Base-by-base conservation (phyloP, 2,797 vertebrate species). In the Danio kyathit region DNA sequence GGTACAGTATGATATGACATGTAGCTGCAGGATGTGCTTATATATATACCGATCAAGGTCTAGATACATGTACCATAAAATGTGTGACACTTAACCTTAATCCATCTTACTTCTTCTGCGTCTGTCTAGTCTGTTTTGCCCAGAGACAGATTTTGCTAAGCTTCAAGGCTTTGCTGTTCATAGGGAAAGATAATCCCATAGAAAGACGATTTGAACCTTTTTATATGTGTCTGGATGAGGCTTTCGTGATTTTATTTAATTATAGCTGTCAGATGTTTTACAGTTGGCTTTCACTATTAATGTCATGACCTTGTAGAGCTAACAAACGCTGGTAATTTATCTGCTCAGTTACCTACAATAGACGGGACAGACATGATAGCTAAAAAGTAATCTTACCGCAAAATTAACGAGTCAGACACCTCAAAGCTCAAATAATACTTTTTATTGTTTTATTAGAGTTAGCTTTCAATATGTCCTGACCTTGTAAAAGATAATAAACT, bases 1-100 rank as follows among this genome's bases (percentile, higher is more conserved):
- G 97, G 98, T 99, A 96, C 19, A 74, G 11, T 71, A 8, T 29
- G 46, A n/a, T 71, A 8, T 29, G 46, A 63, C 17, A 52, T 79
- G 71, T 79, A 63, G n/a, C 64, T 49, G 21, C 41, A 40, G 54
- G 21, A 59, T 57, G 19, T 48, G 43, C 41, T 69, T 49, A 40
- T 52, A 16, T 40, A 40, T 38, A n/a, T n/a, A 76, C 14, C 40
- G 43, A 59, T 77, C 13, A 19, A 59, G 21, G 64, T 7, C 64
- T 16, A 77, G 41, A 67, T 66, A n/a, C n/a, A n/a, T n/a, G n/a
- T n/a, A 76, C 11, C 11, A n/a, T 7, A 4, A 44, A 46, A 46
- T 67, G 41, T 77, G 19, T 6, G 0, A 54, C 6, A n/a, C 16
- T 52, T 70, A 70, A 70, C 48, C 14, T 70, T 70, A 14, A 70